Percentiles rank a stretch among this genome's conserved stretches.
phyloP scores from a whole-genome alignment of 1,140 invertebrate genomes.

The Papilio machaon region DNA sequence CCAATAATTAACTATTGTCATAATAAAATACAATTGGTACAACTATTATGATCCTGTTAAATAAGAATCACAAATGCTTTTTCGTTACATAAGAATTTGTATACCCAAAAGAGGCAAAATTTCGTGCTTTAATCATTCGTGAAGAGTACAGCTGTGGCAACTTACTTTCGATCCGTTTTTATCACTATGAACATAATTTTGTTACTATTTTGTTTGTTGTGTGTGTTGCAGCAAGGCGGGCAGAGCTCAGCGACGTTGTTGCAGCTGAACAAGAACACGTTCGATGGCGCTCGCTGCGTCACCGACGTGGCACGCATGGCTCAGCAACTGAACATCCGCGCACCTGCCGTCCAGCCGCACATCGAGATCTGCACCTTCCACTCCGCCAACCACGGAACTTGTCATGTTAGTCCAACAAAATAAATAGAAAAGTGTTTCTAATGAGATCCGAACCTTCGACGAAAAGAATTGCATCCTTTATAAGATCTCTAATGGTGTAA shows the following conservation, averaged over 20 bases:
- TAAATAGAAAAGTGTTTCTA: too few species aligned
- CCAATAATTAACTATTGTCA: too few species aligned
- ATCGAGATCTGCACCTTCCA: constrained; percentile 58
- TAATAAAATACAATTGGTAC: too few species aligned
- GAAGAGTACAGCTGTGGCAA: too few species aligned
- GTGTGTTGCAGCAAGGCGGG: constrained; percentile 44
- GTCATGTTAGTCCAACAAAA: constrained; percentile 49
- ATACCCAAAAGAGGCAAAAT: too few species aligned
- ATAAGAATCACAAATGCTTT: too few species aligned
- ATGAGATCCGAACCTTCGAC: too few species aligned
- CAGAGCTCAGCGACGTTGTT: constrained; percentile 50
- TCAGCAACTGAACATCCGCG: constrained; percentile 42
- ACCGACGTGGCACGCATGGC: constrained; percentile 35
- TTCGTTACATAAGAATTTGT: too few species aligned
- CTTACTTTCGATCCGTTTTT: too few species aligned
- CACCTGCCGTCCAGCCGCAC: constrained; percentile 50
- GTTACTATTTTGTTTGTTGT: background rate
- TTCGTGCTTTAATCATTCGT: too few species aligned
- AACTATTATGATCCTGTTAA: too few species aligned
- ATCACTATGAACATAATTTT: background rate
- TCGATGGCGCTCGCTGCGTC: constrained; percentile 51
- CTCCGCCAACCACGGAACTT: constrained; percentile 51
- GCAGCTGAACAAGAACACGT: constrained; percentile 43
- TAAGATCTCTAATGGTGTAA: background rate
- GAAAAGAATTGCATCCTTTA: background rate